phyloP scores from a whole-genome alignment of 2,888 invertebrate genomes.

The Acrobasis repandana region DNA sequence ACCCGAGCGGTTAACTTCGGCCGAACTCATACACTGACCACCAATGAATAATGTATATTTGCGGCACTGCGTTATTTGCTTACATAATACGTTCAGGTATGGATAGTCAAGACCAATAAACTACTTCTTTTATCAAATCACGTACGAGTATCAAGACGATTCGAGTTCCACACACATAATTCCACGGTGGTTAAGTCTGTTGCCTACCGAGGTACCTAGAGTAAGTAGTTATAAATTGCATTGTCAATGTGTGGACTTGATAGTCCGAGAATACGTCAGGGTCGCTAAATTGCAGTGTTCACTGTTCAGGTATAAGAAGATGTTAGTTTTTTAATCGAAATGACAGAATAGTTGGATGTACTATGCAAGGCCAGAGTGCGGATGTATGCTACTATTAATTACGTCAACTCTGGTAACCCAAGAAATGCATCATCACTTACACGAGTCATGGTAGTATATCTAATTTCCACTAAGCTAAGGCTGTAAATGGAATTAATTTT shows the following conservation, averaged over 20 bases:
- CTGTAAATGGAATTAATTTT: constrained; percentile 1
- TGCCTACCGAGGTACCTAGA: constrained; percentile 24
- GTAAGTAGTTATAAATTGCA: constrained; percentile 46
- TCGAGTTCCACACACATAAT: constrained; percentile 62
- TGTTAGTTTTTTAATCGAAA: constrained; percentile 12
- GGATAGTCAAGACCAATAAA: constrained; percentile 62
- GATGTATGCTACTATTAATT: constrained; percentile 55
- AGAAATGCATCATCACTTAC: constrained; percentile 54
- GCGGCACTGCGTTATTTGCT: constrained; percentile 65
- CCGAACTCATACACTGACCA: constrained; percentile 61
- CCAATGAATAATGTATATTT: constrained; percentile 68
- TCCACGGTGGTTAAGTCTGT: constrained; percentile 48
- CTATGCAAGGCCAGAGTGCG: constrained; percentile 51
- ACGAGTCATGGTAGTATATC: constrained; percentile 26
- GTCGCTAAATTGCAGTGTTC: constrained; percentile 48
- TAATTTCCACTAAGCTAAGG: constrained; percentile 3
- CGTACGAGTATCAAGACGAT: constrained; percentile 58
- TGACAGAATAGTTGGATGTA: constrained; percentile 11
- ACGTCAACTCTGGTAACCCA: constrained; percentile 56
- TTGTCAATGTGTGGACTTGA: constrained; percentile 51
- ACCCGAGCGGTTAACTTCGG: constrained; percentile 39
- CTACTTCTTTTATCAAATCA: constrained; percentile 69
- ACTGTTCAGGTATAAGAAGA: not conserved
- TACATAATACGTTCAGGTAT: constrained; percentile 65
- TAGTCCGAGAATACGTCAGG: constrained; percentile 54